Conservation (phyloP, 2,888 invertebrate genomes). For the Aproaerema taeniolella region DNA sequence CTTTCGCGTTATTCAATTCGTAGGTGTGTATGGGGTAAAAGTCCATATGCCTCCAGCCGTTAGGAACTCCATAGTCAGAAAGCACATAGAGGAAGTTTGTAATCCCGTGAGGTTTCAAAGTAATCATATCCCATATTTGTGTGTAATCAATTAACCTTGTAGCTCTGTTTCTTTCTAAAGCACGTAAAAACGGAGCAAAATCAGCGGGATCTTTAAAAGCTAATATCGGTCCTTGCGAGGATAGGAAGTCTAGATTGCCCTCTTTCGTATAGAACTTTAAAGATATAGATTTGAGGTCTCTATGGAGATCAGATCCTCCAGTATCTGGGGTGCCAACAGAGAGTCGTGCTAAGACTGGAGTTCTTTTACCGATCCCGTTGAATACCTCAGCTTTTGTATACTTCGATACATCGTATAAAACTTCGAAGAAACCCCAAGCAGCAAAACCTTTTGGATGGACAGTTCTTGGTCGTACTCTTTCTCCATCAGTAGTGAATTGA, state of each 20-base stretch:
- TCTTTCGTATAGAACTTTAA: slow-evolving; percentile 94
- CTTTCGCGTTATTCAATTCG: slow-evolving; percentile 86
- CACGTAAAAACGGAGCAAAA: slow-evolving; percentile 91
- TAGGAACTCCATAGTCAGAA: slow-evolving; percentile 92
- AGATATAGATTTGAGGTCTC: slow-evolving; percentile 91
- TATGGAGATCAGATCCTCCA: slow-evolving; percentile 88
- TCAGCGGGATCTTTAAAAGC: slow-evolving; percentile 89
- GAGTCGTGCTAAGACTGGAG: slow-evolving; percentile 84
- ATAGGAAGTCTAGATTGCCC: slow-evolving; percentile 92
- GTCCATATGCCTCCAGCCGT: slow-evolving; percentile 93
- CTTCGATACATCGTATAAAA: slow-evolving; percentile 86
- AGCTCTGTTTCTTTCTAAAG: slow-evolving; percentile 78
- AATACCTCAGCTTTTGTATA: slow-evolving; percentile 87
- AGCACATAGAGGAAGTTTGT: slow-evolving; percentile 80
- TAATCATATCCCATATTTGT: not conserved
- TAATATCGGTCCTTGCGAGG: slow-evolving; percentile 91
- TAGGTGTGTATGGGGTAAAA: slow-evolving; percentile 94
- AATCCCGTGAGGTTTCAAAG: not conserved
- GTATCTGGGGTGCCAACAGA: slow-evolving; percentile 88
- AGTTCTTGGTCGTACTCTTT: slow-evolving; percentile 93
- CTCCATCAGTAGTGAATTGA: slow-evolving; percentile 81
- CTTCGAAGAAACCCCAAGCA: slow-evolving; percentile 88
- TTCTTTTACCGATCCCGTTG: slow-evolving; percentile 80
- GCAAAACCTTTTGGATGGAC: slow-evolving; percentile 95
- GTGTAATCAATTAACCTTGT: not conserved